phyloP scores from a whole-genome alignment of 2,888 invertebrate species.

The Latheticus oryzae region DNA sequence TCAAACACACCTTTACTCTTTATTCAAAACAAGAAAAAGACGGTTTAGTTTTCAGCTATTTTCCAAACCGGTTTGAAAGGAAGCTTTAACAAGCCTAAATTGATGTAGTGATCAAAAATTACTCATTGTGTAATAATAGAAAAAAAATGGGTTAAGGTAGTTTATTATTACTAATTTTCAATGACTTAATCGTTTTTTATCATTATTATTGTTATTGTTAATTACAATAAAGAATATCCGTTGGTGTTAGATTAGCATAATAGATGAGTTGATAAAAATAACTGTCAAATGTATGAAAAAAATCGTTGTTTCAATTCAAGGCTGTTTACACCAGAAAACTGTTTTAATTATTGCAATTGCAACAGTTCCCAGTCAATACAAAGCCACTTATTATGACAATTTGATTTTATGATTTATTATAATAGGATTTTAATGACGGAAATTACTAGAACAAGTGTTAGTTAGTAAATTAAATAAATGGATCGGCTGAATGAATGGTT shows the following conservation, averaged over 20 bases:
- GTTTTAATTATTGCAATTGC: constrained; percentile 33
- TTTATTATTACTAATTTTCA: constrained; percentile 7
- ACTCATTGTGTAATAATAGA: constrained; percentile 2
- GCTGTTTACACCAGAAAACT: constrained; percentile 22
- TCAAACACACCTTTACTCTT: constrained; percentile 24
- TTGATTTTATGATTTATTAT: constrained; percentile 30
- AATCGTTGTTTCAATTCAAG: constrained; percentile 29
- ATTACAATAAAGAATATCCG: constrained; percentile 25
- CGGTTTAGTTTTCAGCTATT: constrained; percentile 5
- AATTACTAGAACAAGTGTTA: constrained; percentile 24
- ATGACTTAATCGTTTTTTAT: constrained; percentile 20
- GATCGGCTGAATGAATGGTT: constrained; percentile 12
- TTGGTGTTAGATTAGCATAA: constrained; percentile 22
- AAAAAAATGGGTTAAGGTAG: constrained; percentile 19
- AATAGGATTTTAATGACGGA: constrained; percentile 26
- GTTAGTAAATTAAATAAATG: constrained; percentile 13
- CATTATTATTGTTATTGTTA: constrained; percentile 13
- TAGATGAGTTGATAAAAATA: constrained; percentile 29
- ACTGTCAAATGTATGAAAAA: constrained; percentile 24
- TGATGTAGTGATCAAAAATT: constrained; percentile 8
- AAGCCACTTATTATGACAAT: constrained; percentile 22
- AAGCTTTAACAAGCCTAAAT: constrained; percentile 8
- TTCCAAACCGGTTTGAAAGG: constrained; percentile 22
- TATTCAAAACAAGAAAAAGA: constrained; percentile 5
- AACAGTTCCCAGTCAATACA: constrained; percentile 24